A percentile compares a stretch with the other conserved stretches of the same genome.
These are phyloP conservation scores for Paralichthys olivaceus DNA, from an alignment of 2,113 vertebrate genomes.

Conservation along the genomic window DNA sequence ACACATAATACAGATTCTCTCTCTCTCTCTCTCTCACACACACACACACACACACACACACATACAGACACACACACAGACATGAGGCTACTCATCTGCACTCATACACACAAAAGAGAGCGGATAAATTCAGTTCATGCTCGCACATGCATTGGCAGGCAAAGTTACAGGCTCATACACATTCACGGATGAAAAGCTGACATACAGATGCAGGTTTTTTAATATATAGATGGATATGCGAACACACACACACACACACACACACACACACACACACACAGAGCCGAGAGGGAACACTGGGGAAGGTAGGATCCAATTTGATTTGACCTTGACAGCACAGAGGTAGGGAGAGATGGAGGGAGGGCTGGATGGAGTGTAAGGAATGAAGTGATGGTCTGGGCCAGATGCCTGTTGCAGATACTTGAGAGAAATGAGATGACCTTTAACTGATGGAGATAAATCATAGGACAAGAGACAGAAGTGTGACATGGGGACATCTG, in stretches of 20 bases:
- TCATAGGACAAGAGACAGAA: constrained; percentile 53
- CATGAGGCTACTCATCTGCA: constrained; percentile 23
- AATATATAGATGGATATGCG: constrained; percentile 29
- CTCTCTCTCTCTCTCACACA: constrained; percentile 14
- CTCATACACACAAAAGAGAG: constrained; percentile 25
- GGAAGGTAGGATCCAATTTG: constrained; percentile 86
- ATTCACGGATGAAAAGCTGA: constrained; percentile 37
- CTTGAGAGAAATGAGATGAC: constrained; percentile 71
- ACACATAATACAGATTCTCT: too few relatives aligned
- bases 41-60: constrained; percentile 2
- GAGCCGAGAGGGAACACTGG: constrained; percentile 65
- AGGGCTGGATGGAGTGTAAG: constrained; percentile 50
- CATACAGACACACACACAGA: neutral
- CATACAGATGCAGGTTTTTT: constrained; percentile 43
- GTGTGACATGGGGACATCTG: constrained; percentile 54
- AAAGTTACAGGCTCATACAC: constrained; percentile 45
- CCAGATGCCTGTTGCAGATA: constrained; percentile 79
- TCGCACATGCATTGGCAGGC: constrained; percentile 20
- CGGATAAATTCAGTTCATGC: constrained; percentile 53
- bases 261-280: neutral
- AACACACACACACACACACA: constrained; percentile 12
- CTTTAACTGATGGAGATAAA: constrained; percentile 72
- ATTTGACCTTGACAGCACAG: constrained; percentile 89
- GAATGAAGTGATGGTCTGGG: constrained; percentile 60
- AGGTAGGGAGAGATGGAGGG: constrained; percentile 41